Base-by-base conservation (phyloP, 2,888 invertebrate genomes). In the Merodon equestris region DNA sequence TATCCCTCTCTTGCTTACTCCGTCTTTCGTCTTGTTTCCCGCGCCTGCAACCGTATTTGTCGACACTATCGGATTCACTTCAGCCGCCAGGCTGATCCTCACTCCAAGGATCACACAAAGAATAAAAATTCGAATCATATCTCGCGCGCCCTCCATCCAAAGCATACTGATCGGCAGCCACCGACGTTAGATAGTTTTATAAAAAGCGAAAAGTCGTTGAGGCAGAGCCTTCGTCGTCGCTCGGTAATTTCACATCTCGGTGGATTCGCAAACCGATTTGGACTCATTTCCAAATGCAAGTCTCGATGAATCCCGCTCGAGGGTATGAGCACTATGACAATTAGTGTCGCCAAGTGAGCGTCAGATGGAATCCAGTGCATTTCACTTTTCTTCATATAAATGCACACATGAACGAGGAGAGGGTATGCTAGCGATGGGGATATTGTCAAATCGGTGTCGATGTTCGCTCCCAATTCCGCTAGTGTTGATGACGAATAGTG, bases 1-100 rank as follows among this genome's bases (percentile, higher is more conserved):
- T 14, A 83, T 57, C 58, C 82, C 81, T 5, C 85, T 74, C 57
- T 85, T 81, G 9, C 72, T 57, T 57, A 83, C 56, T 68, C 77
- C 67, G 47, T 81, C 83, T 67, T 71, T 81, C 15, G 74, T 70
- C 34, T 7, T 13, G 5, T 79, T 79, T 70, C 64, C 79, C 54
- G 50, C 53, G 3, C 18, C 5, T 18, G 15, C 1, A 18, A 70
- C 1, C 15, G 64, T 45, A n/a, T 68, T 56, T 60, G 68, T 79
- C n/a, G 68, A 34, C 9, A 57, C 50, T 9, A 27, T 53, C 40
- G 68, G 54, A 58, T 40, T 68, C 9, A 45, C 9, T 4, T 79
- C 68, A 13, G 58, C 45, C 1, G 58, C 68, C 0, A 60, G 27
- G 12, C 64, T 45, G 15, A 48, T 17, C n/a, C 38, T 63, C 17